Conservation (phyloP, 2,113 vertebrate species). For the Prunella fulvescens region DNA sequence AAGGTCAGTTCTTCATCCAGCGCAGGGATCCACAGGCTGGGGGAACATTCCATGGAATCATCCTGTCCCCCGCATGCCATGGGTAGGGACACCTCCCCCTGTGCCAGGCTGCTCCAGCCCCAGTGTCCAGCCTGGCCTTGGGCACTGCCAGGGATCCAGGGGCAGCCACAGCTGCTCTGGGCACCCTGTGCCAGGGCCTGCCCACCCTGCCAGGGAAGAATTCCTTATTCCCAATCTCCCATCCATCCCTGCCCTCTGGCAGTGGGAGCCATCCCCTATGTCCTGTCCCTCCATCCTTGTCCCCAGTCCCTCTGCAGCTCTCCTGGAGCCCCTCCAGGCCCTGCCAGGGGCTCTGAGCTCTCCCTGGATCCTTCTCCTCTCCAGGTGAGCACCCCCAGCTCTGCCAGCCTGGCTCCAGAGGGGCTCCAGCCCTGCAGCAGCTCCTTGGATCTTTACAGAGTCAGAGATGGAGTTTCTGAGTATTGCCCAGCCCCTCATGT, state of each 20-base stretch:
- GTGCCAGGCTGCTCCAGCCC: background rate
- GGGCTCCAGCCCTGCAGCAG: background rate
- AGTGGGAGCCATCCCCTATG: background rate
- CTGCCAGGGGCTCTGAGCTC: background rate
- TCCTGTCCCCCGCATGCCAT: background rate
- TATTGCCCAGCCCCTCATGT: background rate
- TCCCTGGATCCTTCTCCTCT: background rate
- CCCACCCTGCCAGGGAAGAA: background rate
- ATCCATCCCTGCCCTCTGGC: accelerated
- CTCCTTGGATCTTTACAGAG: background rate
- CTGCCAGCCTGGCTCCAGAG: background rate
- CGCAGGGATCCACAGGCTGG: background rate
- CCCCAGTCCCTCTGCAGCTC: background rate
- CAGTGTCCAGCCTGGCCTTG: background rate
- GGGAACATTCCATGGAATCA: background rate
- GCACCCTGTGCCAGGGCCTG: accelerated
- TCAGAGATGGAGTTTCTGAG: background rate
- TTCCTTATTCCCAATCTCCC: background rate
- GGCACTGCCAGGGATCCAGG: background rate
- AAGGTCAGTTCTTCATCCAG: background rate
- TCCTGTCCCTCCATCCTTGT: background rate
- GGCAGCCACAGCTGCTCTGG: background rate
- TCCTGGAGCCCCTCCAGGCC: background rate
- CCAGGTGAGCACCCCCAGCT: background rate
- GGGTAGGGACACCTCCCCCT: background rate